Evolutionary conservation across 2,113 vertebrate species (phyloP).

Genomic region (Myrmophylax atrothorax): DNA sequence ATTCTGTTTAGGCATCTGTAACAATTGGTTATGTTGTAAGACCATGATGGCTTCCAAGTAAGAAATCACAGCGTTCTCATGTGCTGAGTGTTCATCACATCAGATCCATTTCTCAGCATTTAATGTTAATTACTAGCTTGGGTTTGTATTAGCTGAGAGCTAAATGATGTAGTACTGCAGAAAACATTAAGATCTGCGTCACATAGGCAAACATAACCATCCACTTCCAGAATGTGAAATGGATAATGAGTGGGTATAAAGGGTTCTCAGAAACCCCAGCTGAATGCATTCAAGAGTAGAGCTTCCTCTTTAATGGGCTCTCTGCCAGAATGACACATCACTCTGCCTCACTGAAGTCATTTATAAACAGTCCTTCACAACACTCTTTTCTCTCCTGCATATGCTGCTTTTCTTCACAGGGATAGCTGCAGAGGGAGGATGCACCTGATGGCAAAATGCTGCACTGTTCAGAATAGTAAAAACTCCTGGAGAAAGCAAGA

Average conservation of each 20-base stretch:
- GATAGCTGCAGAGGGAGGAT: neutral
- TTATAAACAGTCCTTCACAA: slow-evolving; percentile 66
- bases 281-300: slow-evolving; percentile 65
- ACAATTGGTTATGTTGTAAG: slow-evolving; percentile 48
- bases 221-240: slow-evolving; percentile 73
- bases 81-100: slow-evolving; percentile 64
- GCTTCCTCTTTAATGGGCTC: slow-evolving; percentile 70
- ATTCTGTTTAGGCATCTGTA: slow-evolving; percentile 39
- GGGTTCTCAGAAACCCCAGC: slow-evolving; percentile 69
- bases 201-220: slow-evolving; percentile 70
- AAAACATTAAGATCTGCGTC: slow-evolving; percentile 68
- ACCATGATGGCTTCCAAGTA: slow-evolving; percentile 33
- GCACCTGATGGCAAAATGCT: neutral
- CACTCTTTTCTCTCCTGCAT: neutral
- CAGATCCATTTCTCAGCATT: slow-evolving; percentile 69
- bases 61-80: slow-evolving; percentile 54
- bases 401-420: neutral
- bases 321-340: slow-evolving; percentile 71
- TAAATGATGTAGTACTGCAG: slow-evolving; percentile 65
- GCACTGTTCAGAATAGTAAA: neutral
- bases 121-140: slow-evolving; percentile 72
- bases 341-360: slow-evolving; percentile 62
- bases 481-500: neutral
- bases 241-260: slow-evolving; percentile 74
- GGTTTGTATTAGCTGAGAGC: slow-evolving; percentile 69